These are phyloP conservation scores for Laticauda colubrina DNA, from an alignment of 2,113 vertebrate species.

Conservation along the genomic window DNA sequence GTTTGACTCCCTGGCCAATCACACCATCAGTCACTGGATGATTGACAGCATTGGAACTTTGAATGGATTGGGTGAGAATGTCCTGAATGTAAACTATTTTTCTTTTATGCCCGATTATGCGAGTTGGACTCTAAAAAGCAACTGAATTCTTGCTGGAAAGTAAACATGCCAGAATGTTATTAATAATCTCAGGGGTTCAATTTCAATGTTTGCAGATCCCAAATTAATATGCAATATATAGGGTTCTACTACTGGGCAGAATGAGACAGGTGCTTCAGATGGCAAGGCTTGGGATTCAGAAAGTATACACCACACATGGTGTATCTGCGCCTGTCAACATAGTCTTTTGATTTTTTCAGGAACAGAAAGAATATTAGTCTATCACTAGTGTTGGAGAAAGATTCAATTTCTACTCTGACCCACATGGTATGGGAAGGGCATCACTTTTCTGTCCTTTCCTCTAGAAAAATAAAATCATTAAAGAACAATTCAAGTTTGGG, in stretches of 20 bases:
- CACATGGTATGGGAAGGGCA: background rate
- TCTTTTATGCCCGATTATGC: background rate
- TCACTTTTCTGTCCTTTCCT: background rate
- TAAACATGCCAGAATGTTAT: background rate
- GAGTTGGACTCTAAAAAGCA: background rate
- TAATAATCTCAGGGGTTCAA: conserved; percentile 16
- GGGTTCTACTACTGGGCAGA: background rate
- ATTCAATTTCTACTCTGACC: background rate
- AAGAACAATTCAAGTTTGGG: background rate
- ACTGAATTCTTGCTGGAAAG: background rate
- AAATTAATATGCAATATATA: background rate
- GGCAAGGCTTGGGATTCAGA: background rate
- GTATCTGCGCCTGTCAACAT: background rate
- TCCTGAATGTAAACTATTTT: no score
- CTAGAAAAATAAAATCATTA: background rate
- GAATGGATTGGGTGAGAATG: conserved; percentile 84
- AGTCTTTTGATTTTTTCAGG: background rate
- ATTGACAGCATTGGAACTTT: conserved; percentile 86
- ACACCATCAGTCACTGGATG: conserved; percentile 94
- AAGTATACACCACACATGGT: background rate
- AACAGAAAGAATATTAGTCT: background rate
- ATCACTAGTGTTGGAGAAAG: background rate
- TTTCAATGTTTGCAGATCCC: background rate
- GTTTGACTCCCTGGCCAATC: conserved; percentile 96
- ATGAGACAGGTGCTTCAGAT: background rate